Evolutionary conservation across 2,888 invertebrate genomes (phyloP).

Genomic region (Tethea ocularis): DNA sequence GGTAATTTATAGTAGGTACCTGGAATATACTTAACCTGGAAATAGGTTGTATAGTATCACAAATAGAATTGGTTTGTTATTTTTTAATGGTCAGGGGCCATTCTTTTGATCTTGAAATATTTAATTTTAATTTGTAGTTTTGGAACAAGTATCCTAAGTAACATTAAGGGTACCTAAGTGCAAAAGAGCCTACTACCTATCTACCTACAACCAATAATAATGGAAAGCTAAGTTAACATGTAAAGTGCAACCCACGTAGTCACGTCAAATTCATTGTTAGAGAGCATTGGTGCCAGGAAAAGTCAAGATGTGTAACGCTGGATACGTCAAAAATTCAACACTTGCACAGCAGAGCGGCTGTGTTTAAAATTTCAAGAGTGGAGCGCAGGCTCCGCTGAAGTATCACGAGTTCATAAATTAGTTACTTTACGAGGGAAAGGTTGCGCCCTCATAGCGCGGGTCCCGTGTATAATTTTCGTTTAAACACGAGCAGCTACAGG

Average conservation of each 20-base stretch:
- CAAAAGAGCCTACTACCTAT: too few relatives aligned
- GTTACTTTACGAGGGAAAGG: slow-evolving; percentile 77
- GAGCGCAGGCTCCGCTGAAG: slow-evolving; percentile 63
- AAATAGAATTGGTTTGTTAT: too few relatives aligned
- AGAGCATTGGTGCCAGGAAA: slow-evolving; percentile 48
- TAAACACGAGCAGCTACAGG: slow-evolving; percentile 75
- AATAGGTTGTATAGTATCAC: too few relatives aligned
- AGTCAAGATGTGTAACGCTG: slow-evolving; percentile 55
- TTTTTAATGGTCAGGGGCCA: too few relatives aligned
- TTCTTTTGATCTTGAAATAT: too few relatives aligned
- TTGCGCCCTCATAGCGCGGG: slow-evolving; percentile 63
- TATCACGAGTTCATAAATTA: slow-evolving; percentile 78
- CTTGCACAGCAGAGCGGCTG: slow-evolving; percentile 53
- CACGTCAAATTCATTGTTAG: slow-evolving; percentile 18
- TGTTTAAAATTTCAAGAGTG: slow-evolving; percentile 77
- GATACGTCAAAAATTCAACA: slow-evolving; percentile 61
- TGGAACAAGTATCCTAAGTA: too few relatives aligned
- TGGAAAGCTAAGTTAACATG: neutral
- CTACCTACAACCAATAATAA: too few relatives aligned
- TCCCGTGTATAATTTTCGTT: slow-evolving; percentile 78
- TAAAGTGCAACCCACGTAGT: neutral
- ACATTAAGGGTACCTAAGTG: too few relatives aligned
- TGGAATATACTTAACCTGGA: too few relatives aligned
- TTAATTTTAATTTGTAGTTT: too few relatives aligned
- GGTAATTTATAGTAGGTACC: too few relatives aligned